Percentiles rank a stretch among this genome's conserved stretches.
Conservation (phyloP, 2,888 invertebrate species). For the Tetheella fluctuosa region DNA sequence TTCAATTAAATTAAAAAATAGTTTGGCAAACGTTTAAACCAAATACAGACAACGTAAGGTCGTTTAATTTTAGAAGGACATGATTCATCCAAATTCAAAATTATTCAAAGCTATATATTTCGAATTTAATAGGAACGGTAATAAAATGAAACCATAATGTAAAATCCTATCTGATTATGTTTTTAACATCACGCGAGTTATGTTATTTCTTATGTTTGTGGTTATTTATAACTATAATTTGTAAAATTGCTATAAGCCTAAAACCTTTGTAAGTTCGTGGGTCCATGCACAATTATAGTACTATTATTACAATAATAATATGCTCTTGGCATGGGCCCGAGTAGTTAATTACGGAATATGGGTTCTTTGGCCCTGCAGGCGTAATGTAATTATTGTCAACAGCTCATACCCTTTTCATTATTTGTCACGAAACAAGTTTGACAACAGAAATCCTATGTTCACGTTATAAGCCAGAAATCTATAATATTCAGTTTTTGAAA, state of each 20-base stretch:
- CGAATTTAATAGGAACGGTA: background rate
- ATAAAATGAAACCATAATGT: background rate
- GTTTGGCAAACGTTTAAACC: background rate
- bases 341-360: no score
- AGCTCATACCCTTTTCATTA: background rate
- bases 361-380: background rate
- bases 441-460: no score
- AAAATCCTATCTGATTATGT: background rate
- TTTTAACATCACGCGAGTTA: background rate
- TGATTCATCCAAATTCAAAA: background rate
- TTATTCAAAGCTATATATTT: background rate
- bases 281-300: no score
- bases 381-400: background rate
- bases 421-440: no score
- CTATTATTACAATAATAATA: no score
- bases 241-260: no score
- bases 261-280: no score
- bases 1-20: background rate
- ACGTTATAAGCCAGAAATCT: no score
- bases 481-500: no score
- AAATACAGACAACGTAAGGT: background rate
- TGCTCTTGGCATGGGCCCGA: no score
- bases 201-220: background rate
- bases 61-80: slow-evolving; percentile 1
- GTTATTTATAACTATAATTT: no score